These are phyloP conservation scores for Metopolophium dirhodum DNA, from an alignment of 1,140 invertebrate species.

Conservation along the genomic window DNA sequence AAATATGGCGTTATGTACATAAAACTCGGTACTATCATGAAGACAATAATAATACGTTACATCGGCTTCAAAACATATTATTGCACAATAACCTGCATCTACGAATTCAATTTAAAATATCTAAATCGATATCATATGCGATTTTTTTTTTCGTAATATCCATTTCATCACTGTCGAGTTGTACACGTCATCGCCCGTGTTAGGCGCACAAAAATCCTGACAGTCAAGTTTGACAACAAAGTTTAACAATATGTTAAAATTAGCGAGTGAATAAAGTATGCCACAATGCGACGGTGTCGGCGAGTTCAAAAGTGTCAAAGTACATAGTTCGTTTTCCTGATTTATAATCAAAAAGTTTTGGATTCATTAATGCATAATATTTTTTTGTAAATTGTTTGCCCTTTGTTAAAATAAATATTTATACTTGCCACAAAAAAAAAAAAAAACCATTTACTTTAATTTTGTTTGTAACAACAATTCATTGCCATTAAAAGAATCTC, in stretches of 20 bases:
- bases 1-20: neutral
- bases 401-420: slow-evolving; percentile 39
- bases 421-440: neutral
- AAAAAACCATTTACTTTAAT: neutral
- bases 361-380: slow-evolving; percentile 22
- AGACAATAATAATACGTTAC: neutral
- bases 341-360: slow-evolving; percentile 47
- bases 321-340: slow-evolving; percentile 24
- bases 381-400: neutral
- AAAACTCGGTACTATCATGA: neutral
- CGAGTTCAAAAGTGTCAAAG: slow-evolving; percentile 34
- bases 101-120: neutral
- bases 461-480: neutral
- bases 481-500: neutral
- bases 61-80: neutral
- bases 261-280: slow-evolving; percentile 2
- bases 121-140: neutral
- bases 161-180: neutral
- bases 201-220: neutral
- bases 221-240: slow-evolving; percentile 45
- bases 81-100: neutral
- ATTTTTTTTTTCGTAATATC: neutral
- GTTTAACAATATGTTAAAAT: slow-evolving; percentile 54
- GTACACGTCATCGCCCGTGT: too few species aligned
- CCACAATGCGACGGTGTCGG: neutral